Conservation (phyloP, 1,140 invertebrate genomes). For the Diuraphis noxia region DNA sequence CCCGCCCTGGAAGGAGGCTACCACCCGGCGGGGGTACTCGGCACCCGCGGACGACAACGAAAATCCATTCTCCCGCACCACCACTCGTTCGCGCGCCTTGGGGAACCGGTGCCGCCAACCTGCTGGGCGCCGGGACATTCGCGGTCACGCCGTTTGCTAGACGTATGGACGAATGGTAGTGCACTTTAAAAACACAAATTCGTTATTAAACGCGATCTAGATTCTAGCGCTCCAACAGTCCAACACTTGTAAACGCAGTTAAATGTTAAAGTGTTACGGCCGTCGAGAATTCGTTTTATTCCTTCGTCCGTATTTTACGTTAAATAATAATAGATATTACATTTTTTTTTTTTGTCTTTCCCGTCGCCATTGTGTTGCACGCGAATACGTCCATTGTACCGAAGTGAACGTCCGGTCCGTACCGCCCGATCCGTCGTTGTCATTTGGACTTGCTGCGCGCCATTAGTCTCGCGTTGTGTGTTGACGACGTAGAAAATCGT, state of each 20-base stretch:
- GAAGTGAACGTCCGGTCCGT: neutral
- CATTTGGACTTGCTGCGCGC: slow-evolving; percentile 4
- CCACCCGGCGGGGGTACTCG: neutral
- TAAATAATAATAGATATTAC: neutral
- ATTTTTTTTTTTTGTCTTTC: neutral
- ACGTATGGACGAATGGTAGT: neutral
- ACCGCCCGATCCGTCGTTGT: neutral
- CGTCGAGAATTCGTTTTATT: neutral
- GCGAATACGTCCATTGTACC: neutral
- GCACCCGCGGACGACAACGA: neutral
- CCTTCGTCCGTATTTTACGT: neutral
- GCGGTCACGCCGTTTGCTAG: neutral
- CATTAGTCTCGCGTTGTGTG: neutral
- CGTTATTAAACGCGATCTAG: slow-evolving; percentile 50
- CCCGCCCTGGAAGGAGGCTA: neutral
- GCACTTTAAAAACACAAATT: slow-evolving; percentile 51
- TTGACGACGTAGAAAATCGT: neutral
- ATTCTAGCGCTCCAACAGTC: slow-evolving; percentile 23
- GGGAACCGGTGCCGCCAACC: slow-evolving; percentile 15
- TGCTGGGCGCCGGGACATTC: neutral
- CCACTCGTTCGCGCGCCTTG: neutral
- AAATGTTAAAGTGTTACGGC: slow-evolving; percentile 8
- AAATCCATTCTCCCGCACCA: slow-evolving; percentile 15
- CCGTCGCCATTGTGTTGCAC: neutral
- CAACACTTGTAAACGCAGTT: slow-evolving; percentile 8